Evolutionary conservation across 2,113 vertebrate genomes (phyloP).

Genomic region (Hippocampus guttulatus): DNA sequence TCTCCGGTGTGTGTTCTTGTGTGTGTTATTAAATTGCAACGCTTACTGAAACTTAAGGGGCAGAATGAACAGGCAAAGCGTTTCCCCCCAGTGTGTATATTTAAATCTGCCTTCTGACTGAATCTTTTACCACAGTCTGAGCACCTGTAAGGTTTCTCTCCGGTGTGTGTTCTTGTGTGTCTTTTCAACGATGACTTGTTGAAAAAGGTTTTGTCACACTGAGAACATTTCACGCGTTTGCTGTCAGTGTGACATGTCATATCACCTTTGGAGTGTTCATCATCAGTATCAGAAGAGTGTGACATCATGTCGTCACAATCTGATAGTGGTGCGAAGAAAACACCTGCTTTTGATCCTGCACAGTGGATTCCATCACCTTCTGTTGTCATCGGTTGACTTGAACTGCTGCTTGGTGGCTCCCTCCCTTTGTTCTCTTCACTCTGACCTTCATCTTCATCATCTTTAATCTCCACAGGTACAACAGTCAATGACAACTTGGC

Average conservation of each 20-base stretch:
- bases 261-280: no score
- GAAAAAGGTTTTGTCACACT: no score
- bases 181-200: no score
- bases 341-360: neutral
- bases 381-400: neutral
- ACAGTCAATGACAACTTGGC: neutral
- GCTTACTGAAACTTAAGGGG: neutral
- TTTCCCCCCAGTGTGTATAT: neutral
- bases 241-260: no score
- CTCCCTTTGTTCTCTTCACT: no score
- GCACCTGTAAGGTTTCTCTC: neutral
- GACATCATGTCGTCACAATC: neutral
- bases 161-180: no score
- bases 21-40: neutral
- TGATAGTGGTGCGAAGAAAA: neutral
- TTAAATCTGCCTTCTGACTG: neutral
- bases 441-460: neutral
- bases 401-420: neutral
- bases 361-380: neutral
- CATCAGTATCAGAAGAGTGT: neutral
- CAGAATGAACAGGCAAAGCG: neutral
- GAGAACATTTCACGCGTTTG: no score
- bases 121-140: neutral
- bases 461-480: neutral
- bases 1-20: neutral